Base-by-base conservation (phyloP, 2,888 invertebrate genomes). In the Hypena proboscidalis region DNA sequence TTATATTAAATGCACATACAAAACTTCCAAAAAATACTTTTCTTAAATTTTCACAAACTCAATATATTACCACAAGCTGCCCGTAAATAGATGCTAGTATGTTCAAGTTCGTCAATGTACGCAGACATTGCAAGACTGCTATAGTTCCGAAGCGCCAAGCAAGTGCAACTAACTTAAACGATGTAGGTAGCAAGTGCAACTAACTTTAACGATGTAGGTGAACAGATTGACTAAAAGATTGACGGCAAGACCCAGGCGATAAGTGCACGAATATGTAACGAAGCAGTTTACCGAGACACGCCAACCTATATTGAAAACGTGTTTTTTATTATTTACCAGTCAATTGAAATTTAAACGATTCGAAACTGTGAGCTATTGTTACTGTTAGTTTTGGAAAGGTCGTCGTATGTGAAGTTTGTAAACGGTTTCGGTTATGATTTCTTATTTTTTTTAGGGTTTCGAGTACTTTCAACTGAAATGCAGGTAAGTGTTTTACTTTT, bases 81-180 rank as follows among this genome's bases (percentile, higher is more conserved):
- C n/a, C 92, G 89, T 52, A 90, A 92, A 74, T 94, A 94, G 79
- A 95, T 94, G 75, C 93, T 92, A 20, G 94, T 93, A 71, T 94
- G 94, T 60, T 93, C 88, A 27, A 93, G 83, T 49, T 80, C 72
- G 42, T 87, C 85, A 11, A 74, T 60, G 51, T 79, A 68, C 32
- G 75, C 75, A 33, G 75, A 74, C 88, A 88, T 86, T 34, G 55
- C 61, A 34, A 46, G 35, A 50, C 54, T 40, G 43, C 39, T 50
- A 25, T 32, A 20, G 27, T 46, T 51, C 54, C 42, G 26, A 45
- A n/a, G n/a, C n/a, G n/a, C 20, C 31, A 41, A 29, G 20, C 29
- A n/a, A n/a, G n/a, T n/a, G n/a, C 48, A 56, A 64, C 64, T 64
- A 61, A 64, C 49, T 64, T 61, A 48, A 64, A 61, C 65, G 33